These are phyloP conservation scores for Dinoponera quadriceps DNA, from an alignment of 1,140 invertebrate genomes.

Conservation along the genomic window DNA sequence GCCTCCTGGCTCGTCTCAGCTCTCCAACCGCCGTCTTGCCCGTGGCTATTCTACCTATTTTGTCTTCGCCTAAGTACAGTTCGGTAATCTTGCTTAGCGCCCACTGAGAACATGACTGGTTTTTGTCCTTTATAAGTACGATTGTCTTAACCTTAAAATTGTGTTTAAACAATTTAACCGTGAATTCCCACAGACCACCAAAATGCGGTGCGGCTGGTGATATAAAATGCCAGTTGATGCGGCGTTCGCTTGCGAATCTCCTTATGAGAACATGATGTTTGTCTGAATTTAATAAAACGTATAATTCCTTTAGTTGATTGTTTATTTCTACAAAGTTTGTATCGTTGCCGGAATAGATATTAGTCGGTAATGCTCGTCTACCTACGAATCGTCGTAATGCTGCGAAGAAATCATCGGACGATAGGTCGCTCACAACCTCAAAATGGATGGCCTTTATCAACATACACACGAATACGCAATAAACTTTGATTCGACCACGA, in stretches of 20 bases:
- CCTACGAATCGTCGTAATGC: not conserved
- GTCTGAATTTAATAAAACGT: not conserved
- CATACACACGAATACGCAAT: slow-evolving; percentile 22
- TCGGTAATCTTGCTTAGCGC: not conserved
- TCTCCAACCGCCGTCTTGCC: not conserved
- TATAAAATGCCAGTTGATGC: not conserved
- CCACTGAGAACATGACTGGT: not conserved
- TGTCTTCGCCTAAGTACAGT: not conserved
- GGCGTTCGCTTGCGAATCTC: not conserved
- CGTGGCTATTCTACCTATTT: not conserved
- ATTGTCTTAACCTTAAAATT: not conserved
- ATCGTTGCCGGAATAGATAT: not conserved
- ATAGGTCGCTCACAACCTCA: not conserved
- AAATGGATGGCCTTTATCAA: not conserved
- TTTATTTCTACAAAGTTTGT: slow-evolving; percentile 4
- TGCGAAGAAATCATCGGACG: not conserved
- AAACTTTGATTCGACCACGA: not conserved
- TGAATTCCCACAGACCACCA: not conserved
- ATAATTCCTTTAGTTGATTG: not conserved
- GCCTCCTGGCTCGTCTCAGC: not conserved
- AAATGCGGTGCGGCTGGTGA: not conserved
- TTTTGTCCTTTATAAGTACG: slow-evolving; percentile 15
- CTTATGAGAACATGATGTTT: not conserved
- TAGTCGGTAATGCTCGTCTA: not conserved
- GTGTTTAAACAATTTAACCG: not conserved